Percentiles rank a stretch among this genome's conserved stretches.
Evolutionary conservation across 2,797 vertebrate genomes (phyloP).

Genomic region (Pseudochirops cupreus): DNA sequence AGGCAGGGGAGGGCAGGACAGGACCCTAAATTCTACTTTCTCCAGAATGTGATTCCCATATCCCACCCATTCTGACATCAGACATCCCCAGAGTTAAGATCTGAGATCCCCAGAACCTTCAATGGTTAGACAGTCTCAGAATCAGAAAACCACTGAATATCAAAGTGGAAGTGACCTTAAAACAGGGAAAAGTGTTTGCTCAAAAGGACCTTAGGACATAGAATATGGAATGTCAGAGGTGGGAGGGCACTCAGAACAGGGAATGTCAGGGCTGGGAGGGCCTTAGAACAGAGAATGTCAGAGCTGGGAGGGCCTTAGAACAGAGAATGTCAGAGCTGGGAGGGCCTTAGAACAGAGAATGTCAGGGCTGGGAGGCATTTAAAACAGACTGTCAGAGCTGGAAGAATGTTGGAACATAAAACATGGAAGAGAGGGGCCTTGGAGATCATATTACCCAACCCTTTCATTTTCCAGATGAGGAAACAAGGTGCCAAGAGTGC

Average conservation of each 20-base stretch:
- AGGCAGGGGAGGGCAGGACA: not conserved
- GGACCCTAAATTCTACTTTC: not conserved
- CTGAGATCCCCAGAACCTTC: not conserved
- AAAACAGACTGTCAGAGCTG: not conserved
- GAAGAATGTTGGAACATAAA: not conserved
- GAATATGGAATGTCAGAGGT: not conserved
- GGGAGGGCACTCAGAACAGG: too few species aligned
- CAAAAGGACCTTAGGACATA: too few species aligned
- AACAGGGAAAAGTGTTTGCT: too few species aligned
- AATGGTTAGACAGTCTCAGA: not conserved
- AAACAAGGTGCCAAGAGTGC: fast-evolving
- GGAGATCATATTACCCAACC: not conserved
- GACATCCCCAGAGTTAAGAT: not conserved
- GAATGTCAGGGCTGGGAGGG: not conserved
- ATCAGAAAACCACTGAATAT: not conserved
- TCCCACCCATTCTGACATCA: not conserved
- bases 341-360: not conserved
- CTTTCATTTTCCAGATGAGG: not conserved
- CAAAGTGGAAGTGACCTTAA: too few species aligned
- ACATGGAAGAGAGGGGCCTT: not conserved
- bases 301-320: not conserved
- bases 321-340: not conserved
- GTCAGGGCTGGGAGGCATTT: not conserved
- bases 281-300: not conserved
- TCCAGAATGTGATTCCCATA: not conserved